A percentile compares a stretch with the other conserved stretches of the same genome.
Evolutionary conservation across 2,888 invertebrate genomes (phyloP).

Genomic region (Cyaniris semiargus): DNA sequence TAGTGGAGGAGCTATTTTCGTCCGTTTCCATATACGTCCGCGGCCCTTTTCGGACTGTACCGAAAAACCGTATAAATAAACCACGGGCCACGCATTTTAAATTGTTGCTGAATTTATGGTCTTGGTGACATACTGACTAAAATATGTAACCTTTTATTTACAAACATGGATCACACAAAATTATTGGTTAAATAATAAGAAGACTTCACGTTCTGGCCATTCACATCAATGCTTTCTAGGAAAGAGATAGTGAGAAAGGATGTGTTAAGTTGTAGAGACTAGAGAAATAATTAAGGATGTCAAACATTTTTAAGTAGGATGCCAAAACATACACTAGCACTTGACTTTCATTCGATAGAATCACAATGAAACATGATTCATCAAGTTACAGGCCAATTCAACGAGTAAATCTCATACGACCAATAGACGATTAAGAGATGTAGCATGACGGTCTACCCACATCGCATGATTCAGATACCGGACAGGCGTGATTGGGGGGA

Average conservation of each 20-base stretch:
- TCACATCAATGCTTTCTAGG: neutral
- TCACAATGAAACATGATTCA: conserved; percentile 16
- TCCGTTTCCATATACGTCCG: conserved; percentile 45
- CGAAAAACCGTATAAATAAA: conserved; percentile 29
- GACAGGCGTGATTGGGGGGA: conserved; percentile 50
- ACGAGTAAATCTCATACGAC: neutral
- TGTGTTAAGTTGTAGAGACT: neutral
- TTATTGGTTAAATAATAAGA: neutral
- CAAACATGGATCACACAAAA: neutral
- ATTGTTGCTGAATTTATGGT: conserved; percentile 24
- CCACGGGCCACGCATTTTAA: conserved; percentile 5
- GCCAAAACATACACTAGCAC: neutral
- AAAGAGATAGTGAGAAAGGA: neutral
- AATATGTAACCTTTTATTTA: neutral
- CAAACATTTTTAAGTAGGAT: neutral
- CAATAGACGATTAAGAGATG: conserved; percentile 15
- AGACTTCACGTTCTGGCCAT: neutral
- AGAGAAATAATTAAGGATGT: neutral
- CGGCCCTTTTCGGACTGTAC: conserved; percentile 29
- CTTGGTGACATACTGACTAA: neutral
- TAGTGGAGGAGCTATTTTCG: conserved; percentile 50
- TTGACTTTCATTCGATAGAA: neutral
- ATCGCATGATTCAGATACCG: conserved; percentile 51
- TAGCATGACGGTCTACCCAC: conserved; percentile 44
- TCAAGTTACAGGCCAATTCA: conserved; percentile 4